Percentiles rank a stretch among this genome's conserved stretches.
phyloP scores from a whole-genome alignment of 2,888 invertebrate species.

The Callinectes sapidus region DNA sequence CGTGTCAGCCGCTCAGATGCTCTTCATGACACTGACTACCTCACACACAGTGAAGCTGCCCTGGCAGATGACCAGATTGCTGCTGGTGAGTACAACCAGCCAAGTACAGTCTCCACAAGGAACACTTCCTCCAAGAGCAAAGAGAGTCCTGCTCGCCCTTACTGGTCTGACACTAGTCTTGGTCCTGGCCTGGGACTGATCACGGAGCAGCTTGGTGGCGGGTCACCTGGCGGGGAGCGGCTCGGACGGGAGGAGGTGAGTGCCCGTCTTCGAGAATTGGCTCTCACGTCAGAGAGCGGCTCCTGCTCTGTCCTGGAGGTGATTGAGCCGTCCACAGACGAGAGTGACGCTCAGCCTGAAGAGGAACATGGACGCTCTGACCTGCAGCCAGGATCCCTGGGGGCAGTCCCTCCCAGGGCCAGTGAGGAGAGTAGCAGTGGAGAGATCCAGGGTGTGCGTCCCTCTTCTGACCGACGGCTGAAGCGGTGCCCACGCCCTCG shows the following conservation, averaged over 20 bases:
- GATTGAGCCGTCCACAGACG: constrained; percentile 75
- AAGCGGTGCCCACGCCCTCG: constrained; percentile 53
- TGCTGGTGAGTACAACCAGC: constrained; percentile 23
- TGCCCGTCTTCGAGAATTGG: constrained; percentile 73
- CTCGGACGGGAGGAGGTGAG: constrained; percentile 73
- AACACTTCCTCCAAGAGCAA: constrained; percentile 49
- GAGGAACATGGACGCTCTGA: constrained; percentile 49
- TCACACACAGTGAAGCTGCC: constrained; percentile 53
- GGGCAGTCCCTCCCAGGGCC: constrained; percentile 55
- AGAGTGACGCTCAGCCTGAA: constrained; percentile 73
- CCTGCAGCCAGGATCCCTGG: constrained; percentile 39
- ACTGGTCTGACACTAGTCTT: constrained; percentile 66
- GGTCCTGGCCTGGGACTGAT: constrained; percentile 64
- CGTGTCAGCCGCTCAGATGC: constrained; percentile 41
- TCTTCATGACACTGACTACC: constrained; percentile 53
- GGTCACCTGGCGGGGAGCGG: constrained; percentile 46
- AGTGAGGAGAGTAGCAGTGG: constrained; percentile 57
- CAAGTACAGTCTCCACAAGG: constrained; percentile 44
- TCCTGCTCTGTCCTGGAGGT: constrained; percentile 75
- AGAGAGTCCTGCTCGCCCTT: constrained; percentile 54
- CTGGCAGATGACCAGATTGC: constrained; percentile 40
- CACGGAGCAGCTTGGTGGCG: constrained; percentile 50
- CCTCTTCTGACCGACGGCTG: constrained; percentile 57
- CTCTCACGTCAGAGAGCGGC: constrained; percentile 74
- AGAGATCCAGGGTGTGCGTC: constrained; percentile 44